Evolutionary conservation across 1,140 invertebrate species (phyloP), one percentile per base, ranked within the genome.

Genomic region (Drosophila bipectinata): DNA sequence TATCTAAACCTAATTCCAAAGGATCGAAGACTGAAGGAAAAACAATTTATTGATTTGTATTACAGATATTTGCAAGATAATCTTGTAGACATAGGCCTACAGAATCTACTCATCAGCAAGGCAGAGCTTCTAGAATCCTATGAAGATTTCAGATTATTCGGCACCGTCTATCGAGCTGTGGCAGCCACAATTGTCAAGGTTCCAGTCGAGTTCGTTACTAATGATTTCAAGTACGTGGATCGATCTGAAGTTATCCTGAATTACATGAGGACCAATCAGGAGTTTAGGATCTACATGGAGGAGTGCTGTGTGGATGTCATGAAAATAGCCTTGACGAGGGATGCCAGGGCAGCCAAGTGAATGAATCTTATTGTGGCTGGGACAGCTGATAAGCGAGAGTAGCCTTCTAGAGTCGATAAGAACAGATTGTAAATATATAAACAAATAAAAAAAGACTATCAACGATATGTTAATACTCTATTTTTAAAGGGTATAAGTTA

Each of bases 91-190:
- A 74, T 62, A 30, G 47, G 47, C 0, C 21, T 81, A 4, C 4
- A 54, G 4, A 34, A 47, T 0, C 32, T 56, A 4, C 0, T 66
- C 0, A 30, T 90, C 39, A 1, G 72, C 4, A 75, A 85, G 44
- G 2, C 30, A 0, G 79, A 91, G 24, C 59, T 90, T 12, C n/a
- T 83, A 1, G 37, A 74, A 21, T 91, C 88, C 30, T 91, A 77
- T 44, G 61, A 89, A n/a, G 83, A 91, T 6, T 89, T 80, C 18
- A 78, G 82, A 1, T 63, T 84, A 7, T 83, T 90, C 58, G 90
- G 73, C 5, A 49, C 48, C 6, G 56, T 90, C 15, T 90, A 90
- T 21, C 69, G 54, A 8, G 90, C 87, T 5, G 71, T 89, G 12
- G 80, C 63, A 9, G 68, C 68, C 1, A 89, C 90, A 1, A 69